Evolutionary conservation across 2,888 invertebrate genomes (phyloP).

Genomic region (Erebia aethiops): DNA sequence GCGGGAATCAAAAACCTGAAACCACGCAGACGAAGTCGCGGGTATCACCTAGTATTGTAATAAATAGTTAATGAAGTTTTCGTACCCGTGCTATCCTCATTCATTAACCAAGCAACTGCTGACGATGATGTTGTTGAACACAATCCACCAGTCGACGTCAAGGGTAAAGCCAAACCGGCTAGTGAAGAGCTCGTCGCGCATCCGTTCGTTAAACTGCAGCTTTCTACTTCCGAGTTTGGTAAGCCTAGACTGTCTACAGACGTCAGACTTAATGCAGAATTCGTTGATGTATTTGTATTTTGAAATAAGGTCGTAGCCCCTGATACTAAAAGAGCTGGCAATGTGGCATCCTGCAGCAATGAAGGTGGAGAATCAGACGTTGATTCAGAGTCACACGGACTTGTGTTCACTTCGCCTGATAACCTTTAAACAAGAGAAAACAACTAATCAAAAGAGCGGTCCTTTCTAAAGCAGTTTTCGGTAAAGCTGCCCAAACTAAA

Average conservation of each 20-base stretch:
- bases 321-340: constrained; percentile 74
- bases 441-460: not conserved
- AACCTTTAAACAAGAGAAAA: constrained; percentile 52
- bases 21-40: too few relatives aligned
- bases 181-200: constrained; percentile 63
- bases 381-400: constrained; percentile 85
- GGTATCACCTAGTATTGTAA: not conserved
- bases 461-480: constrained; percentile 9
- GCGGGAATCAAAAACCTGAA: too few relatives aligned
- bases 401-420: constrained; percentile 75
- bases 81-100: constrained; percentile 79
- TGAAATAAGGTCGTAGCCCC: constrained; percentile 73
- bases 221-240: constrained; percentile 61
- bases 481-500: constrained; percentile 44
- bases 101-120: constrained; percentile 82
- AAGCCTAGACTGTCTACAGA: constrained; percentile 64
- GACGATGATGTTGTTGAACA: constrained; percentile 75
- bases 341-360: constrained; percentile 70
- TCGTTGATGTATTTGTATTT: constrained; percentile 64
- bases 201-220: constrained; percentile 72
- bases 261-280: constrained; percentile 54
- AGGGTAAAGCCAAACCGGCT: constrained; percentile 67
- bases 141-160: constrained; percentile 68
- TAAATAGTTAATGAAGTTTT: not conserved
- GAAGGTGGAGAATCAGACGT: constrained; percentile 84